Conservation (phyloP, 1,140 invertebrate genomes). For the Branchinecta lynchi region DNA sequence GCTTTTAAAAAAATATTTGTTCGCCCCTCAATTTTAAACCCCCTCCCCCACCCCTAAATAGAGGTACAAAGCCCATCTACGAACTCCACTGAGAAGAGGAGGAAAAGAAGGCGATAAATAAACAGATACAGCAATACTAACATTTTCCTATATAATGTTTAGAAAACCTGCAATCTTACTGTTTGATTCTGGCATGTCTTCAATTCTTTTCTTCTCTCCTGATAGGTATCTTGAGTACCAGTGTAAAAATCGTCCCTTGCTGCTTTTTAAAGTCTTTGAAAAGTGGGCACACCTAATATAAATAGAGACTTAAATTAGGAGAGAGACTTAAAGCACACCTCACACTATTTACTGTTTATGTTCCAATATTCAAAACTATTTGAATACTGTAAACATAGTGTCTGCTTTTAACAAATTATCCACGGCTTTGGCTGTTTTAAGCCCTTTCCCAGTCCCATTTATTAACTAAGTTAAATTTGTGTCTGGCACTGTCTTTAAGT, state of each 20-base stretch:
- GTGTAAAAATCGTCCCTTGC: constrained; percentile 32
- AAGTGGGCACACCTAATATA: constrained; percentile 27
- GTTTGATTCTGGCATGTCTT: constrained; percentile 32
- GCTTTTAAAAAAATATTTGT: too few species aligned
- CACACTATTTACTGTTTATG: not conserved
- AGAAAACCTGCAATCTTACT: constrained; percentile 23
- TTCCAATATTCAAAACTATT: not conserved
- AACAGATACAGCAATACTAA: too few species aligned
- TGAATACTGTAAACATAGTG: not conserved
- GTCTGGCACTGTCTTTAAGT: too few species aligned
- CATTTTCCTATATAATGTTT: too few species aligned
- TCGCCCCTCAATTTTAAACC: too few species aligned
- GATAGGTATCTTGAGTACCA: constrained; percentile 35
- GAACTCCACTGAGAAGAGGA: too few species aligned
- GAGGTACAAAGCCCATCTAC: too few species aligned
- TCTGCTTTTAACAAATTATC: not conserved
- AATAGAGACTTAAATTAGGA: not conserved
- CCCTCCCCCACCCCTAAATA: too few species aligned
- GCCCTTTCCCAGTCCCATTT: not conserved
- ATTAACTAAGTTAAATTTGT: not conserved
- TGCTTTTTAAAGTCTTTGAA: constrained; percentile 28
- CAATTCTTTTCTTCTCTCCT: constrained; percentile 33
- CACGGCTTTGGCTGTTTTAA: not conserved
- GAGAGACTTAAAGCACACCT: not conserved
- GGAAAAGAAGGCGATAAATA: too few species aligned